These are phyloP conservation scores for Arrhamphus sclerolepis DNA, from an alignment of 2,797 vertebrate species.

Conservation along the genomic window DNA sequence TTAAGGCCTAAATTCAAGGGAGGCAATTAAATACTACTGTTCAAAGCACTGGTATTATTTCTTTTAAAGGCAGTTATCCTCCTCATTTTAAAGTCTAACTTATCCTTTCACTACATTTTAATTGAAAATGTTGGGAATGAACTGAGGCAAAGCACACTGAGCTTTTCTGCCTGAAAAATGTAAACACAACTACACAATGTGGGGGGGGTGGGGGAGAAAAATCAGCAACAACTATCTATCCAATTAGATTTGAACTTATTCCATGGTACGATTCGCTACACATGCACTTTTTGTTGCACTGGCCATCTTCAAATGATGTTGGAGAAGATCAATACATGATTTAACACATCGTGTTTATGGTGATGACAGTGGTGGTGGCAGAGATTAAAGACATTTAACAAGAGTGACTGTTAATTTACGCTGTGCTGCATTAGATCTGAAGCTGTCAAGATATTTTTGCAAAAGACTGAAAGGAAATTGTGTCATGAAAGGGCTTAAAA, in stretches of 20 bases:
- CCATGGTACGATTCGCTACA: too few species aligned
- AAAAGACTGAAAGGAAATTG: too few species aligned
- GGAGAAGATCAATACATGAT: constrained; percentile 25
- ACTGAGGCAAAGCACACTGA: constrained; percentile 2
- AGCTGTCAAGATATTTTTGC: too few species aligned
- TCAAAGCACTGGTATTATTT: constrained; percentile 10
- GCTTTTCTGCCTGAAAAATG: not conserved
- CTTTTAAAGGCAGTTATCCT: constrained; percentile 21
- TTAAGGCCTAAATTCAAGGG: constrained; percentile 4
- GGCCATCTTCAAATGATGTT: too few species aligned
- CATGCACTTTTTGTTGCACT: too few species aligned
- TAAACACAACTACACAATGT: constrained; percentile 6
- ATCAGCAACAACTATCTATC: not conserved
- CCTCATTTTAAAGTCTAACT: constrained; percentile 12
- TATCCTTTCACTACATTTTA: constrained; percentile 20
- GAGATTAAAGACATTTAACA: too few species aligned
- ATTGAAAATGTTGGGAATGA: constrained; percentile 21
- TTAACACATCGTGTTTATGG: constrained; percentile 25
- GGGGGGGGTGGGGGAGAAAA: not conserved
- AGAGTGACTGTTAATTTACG: too few species aligned
- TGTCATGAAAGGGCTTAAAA: too few species aligned
- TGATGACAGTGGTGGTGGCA: not conserved
- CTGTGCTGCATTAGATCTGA: too few species aligned
- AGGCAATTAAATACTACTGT: constrained; percentile 9
- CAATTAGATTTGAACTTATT: constrained; percentile 8